Evolutionary conservation across 2,888 invertebrate species (phyloP).

Genomic region (Pogonocherus hispidulus): DNA sequence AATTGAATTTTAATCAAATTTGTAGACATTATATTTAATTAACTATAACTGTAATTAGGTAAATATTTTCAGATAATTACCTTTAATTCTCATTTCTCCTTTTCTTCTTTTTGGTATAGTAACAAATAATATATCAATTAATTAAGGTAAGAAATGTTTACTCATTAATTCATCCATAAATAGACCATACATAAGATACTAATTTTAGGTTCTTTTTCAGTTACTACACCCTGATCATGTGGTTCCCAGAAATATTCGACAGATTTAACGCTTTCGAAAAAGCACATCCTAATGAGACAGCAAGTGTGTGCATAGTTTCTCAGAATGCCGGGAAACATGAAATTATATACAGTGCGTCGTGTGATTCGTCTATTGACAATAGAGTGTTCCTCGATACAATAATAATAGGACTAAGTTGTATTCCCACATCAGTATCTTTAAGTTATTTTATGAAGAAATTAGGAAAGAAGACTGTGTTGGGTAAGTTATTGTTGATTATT

Average conservation of each 20-base stretch:
- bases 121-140: too few species aligned
- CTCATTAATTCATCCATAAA: too few species aligned
- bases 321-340: conserved; percentile 36
- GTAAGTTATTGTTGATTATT: conserved; percentile 63
- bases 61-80: too few species aligned
- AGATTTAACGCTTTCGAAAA: conserved; percentile 72
- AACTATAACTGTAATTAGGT: too few species aligned
- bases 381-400: conserved; percentile 73
- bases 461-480: conserved; percentile 73
- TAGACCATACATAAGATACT: too few species aligned
- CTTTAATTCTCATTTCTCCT: too few species aligned
- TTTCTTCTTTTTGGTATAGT: too few species aligned
- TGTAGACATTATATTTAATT: too few species aligned
- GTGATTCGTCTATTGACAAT: conserved; percentile 67
- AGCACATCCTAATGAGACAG: conserved; percentile 67
- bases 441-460: conserved; percentile 73
- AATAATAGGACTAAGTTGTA: conserved; percentile 73
- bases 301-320: conserved; percentile 74
- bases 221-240: conserved; percentile 77
- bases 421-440: conserved; percentile 73
- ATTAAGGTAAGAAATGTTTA: too few species aligned
- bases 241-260: conserved; percentile 81
- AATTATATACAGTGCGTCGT: conserved; percentile 42
- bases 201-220: conserved; percentile 61
- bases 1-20: too few species aligned